Conservation (phyloP, 2,113 vertebrate genomes). For the Hypocryptadius cinnamomeus region DNA sequence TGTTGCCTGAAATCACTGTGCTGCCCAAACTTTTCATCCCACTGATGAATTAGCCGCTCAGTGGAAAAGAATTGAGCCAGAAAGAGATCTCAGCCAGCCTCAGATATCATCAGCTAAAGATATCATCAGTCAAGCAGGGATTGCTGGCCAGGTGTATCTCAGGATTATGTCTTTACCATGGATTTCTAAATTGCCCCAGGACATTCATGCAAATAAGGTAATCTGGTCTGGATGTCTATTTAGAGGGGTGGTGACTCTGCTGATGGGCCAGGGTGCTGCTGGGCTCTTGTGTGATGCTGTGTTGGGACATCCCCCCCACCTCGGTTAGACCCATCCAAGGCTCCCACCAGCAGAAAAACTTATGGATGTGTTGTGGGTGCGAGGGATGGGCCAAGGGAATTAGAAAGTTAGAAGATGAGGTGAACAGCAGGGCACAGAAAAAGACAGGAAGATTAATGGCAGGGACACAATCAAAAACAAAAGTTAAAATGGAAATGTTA, state of each 20-base stretch:
- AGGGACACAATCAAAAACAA: conserved; percentile 58
- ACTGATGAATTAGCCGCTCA: background rate
- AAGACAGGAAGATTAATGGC: conserved; percentile 56
- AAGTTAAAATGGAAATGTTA: conserved; percentile 67
- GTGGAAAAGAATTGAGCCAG: background rate
- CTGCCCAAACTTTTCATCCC: background rate
- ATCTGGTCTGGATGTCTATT: background rate
- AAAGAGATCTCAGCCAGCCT: background rate
- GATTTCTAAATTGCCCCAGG: background rate
- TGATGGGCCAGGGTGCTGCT: background rate
- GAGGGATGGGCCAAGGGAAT: background rate
- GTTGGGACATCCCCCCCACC: background rate
- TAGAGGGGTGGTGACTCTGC: background rate
- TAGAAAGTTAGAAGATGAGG: background rate
- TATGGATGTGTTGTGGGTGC: background rate
- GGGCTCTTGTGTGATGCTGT: background rate
- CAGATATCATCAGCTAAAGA: background rate
- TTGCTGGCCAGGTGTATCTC: background rate
- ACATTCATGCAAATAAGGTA: background rate
- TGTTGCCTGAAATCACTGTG: background rate
- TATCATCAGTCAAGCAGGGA: background rate
- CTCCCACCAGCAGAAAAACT: background rate
- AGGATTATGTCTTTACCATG: background rate
- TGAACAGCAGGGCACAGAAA: conserved; percentile 7
- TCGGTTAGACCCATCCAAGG: background rate